phyloP scores from a whole-genome alignment of 1,140 invertebrate genomes.

The Musca domestica region DNA sequence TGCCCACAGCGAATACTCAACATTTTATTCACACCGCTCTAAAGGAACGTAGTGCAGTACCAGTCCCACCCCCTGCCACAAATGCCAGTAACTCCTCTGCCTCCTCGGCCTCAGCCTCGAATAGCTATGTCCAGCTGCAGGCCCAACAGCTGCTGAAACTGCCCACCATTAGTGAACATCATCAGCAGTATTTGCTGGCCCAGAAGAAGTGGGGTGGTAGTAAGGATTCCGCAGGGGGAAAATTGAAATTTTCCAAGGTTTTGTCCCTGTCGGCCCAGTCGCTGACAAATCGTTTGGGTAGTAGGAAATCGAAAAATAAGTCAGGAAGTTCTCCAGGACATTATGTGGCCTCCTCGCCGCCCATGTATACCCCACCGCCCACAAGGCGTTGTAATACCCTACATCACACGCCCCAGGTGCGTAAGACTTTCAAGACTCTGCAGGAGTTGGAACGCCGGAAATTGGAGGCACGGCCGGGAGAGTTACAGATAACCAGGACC shows the following conservation, averaged over 20 bases:
- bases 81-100: neutral
- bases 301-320: constrained; percentile 9
- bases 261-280: constrained; percentile 49
- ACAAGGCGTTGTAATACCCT: constrained; percentile 46
- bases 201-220: constrained; percentile 15
- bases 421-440: constrained; percentile 45
- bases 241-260: constrained; percentile 42
- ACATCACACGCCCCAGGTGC: constrained; percentile 44
- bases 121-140: constrained; percentile 29
- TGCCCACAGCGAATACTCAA: constrained; percentile 20
- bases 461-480: constrained; percentile 25
- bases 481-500: constrained; percentile 21
- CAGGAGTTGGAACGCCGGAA: constrained; percentile 45
- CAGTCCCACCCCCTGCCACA: constrained; percentile 9
- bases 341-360: constrained; percentile 37
- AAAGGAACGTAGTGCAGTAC: neutral
- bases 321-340: constrained; percentile 40
- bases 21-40: constrained; percentile 5
- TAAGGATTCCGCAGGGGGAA: constrained; percentile 22
- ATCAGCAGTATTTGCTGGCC: constrained; percentile 30
- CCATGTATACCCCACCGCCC: constrained; percentile 45
- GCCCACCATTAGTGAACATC: constrained; percentile 47
- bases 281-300: constrained; percentile 29
- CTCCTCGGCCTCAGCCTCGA: neutral
- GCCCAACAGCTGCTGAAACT: constrained; percentile 45